phyloP scores from a whole-genome alignment of 2,113 vertebrate genomes.

The Noturus placidus region DNA sequence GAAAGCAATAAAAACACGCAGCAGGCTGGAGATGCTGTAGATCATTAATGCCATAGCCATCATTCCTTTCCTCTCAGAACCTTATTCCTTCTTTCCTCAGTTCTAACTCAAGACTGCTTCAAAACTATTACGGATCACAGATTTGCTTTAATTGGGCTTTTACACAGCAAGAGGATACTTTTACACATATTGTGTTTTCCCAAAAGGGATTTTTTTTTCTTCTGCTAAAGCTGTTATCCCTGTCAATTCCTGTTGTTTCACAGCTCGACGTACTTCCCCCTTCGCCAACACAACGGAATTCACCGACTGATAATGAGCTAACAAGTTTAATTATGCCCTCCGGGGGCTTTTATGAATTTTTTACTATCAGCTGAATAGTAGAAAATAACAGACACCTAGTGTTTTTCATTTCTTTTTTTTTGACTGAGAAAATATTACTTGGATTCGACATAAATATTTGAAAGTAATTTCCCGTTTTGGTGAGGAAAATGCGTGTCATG shows the following conservation, averaged over 20 bases:
- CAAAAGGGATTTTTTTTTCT: not conserved
- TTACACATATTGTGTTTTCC: not conserved
- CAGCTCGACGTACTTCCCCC: not conserved
- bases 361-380: not conserved
- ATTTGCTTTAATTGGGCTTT: not conserved
- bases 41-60: too few relatives aligned
- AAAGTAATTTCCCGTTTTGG: not conserved
- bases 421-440: not conserved
- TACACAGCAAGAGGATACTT: not conserved
- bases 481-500: not conserved
- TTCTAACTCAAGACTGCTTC: not conserved
- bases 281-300: not conserved
- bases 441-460: not conserved
- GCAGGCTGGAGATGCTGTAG: not conserved
- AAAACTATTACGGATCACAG: not conserved
- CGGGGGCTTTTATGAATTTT: not conserved
- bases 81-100: not conserved
- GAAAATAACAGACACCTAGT: not conserved
- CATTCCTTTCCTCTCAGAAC: not conserved
- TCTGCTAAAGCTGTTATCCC: not conserved
- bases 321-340: not conserved
- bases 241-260: conserved; percentile 14
- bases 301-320: not conserved
- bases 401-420: not conserved
- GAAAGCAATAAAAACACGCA: not conserved